Base-by-base conservation (phyloP, 2,888 invertebrate genomes). In the Pollenia griseotomentosa region DNA sequence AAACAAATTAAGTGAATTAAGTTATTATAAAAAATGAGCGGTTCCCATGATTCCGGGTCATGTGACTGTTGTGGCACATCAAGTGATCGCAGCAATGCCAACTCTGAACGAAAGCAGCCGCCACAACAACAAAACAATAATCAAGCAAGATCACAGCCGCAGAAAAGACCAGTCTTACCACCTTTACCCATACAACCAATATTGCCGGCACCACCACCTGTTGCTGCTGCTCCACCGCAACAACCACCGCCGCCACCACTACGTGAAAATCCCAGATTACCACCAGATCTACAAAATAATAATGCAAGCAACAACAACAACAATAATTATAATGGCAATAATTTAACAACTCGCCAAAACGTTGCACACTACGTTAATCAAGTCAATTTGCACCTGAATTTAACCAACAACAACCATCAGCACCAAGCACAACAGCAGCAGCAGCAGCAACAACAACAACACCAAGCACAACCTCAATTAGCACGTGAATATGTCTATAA, bases 1-100 rank as follows among this genome's bases (percentile, higher is more conserved):
- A 14, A 44, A 19, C 4, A 59, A 42, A 55, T 12, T 19, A 44
- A 11, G 19, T 11, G 0, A 16, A 33, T 33, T 0, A 33, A 33
- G 6, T 33, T 33, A 33, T 33, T 33, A 33, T 33, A 33, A 5
- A 70, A 61, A 78, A 88, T 88, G 66, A 90, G 89, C 89, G 90
- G 90, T 82, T 90, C 90, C 10, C 90, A 90, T 82, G 91, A 90
- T 57, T 89, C 90, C n/a, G 90, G 90, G 57, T 88, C 89, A 16
- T 91, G 90, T 77, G 90, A 91, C 80, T 90, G 90, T 83, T 90
- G 89, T 86, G 90, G 90, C 65, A 90, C 89, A 42, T 89, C 89
- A 57, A 91, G 90, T 88, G 90, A 88, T 88, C 89, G 83, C 6
- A 86, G 88, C 82, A 86, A 87, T 88, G 85, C 86, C 68, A 87